Percentiles rank a stretch among this genome's conserved stretches.
phyloP scores from a whole-genome alignment of 1,140 invertebrate species.

The Ctenoplectra terminalis region DNA sequence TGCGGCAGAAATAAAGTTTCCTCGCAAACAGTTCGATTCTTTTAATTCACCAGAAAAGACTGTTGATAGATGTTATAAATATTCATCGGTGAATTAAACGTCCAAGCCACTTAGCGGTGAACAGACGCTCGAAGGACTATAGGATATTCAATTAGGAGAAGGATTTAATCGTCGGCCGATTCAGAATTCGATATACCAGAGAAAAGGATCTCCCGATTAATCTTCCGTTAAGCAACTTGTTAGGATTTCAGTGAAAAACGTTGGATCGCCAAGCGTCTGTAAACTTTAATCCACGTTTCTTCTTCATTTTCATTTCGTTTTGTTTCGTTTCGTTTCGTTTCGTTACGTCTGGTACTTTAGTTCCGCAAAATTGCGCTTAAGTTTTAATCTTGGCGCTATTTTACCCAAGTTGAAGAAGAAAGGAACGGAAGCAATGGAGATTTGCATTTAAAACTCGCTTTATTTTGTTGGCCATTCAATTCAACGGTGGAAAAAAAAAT shows the following conservation, averaged over 20 bases:
- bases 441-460: too few species aligned
- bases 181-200: not conserved
- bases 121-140: not conserved
- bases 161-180: not conserved
- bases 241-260: not conserved
- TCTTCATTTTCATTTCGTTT: not conserved
- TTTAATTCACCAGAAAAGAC: not conserved
- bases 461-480: too few species aligned
- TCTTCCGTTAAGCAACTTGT: not conserved
- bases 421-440: too few species aligned
- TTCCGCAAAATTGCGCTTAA: too few species aligned
- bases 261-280: not conserved
- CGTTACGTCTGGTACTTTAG: too few species aligned
- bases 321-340: too few species aligned
- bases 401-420: too few species aligned
- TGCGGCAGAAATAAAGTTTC: not conserved
- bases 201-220: not conserved
- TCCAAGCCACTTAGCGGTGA: not conserved
- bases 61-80: constrained; percentile 8
- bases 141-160: constrained; percentile 2
- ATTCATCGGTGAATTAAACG: constrained; percentile 22
- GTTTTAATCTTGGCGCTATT: too few species aligned
- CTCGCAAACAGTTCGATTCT: not conserved
- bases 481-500: too few species aligned
- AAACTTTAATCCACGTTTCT: not conserved